Evolutionary conservation across 2,113 vertebrate species (phyloP).

Genomic region (Cygnus atratus): DNA sequence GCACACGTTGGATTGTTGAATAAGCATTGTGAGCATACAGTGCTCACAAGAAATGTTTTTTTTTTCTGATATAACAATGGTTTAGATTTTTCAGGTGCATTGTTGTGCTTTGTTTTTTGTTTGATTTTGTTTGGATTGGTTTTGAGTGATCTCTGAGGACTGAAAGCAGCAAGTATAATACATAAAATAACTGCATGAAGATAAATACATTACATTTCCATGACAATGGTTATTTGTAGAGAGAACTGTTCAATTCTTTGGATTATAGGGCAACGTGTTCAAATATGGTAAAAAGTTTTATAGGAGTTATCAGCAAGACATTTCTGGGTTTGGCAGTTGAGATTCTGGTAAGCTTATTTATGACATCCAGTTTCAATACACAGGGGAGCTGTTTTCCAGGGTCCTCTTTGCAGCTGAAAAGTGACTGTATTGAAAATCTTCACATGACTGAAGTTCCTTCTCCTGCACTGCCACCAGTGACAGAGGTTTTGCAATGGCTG

Average conservation of each 20-base stretch:
- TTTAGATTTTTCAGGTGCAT: background rate
- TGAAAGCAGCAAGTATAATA: background rate
- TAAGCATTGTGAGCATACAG: background rate
- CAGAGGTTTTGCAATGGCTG: background rate
- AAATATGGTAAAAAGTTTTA: background rate
- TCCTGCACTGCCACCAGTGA: background rate
- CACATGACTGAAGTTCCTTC: fast-evolving
- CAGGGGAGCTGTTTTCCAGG: background rate
- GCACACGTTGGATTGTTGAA: background rate
- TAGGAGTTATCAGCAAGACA: background rate
- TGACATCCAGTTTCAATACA: background rate
- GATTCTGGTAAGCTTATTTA: background rate
- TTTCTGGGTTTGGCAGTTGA: background rate
- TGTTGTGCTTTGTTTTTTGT: background rate
- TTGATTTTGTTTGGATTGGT: background rate
- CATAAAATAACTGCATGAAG: background rate
- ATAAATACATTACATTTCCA: background rate
- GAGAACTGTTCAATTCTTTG: background rate
- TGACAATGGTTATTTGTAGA: background rate
- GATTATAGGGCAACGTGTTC: background rate
- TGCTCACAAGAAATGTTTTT: background rate
- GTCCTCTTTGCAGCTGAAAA: background rate
- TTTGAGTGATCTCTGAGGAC: background rate
- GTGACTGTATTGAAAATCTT: background rate
- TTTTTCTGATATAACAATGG: background rate